Base-by-base conservation (phyloP, 2,113 vertebrate species). In the Eolophus roseicapilla region DNA sequence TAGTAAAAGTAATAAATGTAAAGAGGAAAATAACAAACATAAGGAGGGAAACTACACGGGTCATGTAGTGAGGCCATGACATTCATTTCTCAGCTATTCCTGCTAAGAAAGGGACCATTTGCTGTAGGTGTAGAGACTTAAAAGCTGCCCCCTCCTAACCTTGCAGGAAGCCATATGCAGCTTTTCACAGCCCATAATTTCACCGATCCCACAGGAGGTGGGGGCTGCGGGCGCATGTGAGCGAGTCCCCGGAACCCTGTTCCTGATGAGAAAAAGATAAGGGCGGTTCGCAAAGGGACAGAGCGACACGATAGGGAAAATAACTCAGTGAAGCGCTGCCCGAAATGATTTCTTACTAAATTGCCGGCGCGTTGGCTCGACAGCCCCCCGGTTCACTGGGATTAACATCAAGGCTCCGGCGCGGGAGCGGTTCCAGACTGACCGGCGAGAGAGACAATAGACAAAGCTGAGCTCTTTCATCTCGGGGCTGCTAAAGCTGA, bases 381-480 rank as follows among this genome's bases (percentile, higher is more conserved):
- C 84, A 52, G 85, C 29, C 59, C 71, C 77, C 47, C 28, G 7
- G 81, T 70, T 83, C 85, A 27, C 69, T 24, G 71, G 85, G 79
- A 62, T 89, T 86, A 74, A 43, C 90, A 71, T 39, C 93, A 62
- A 70, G 91, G 77, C 73, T 69, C 62, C 15, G 20, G 83, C 13
- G 17, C 29, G 18, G 86, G 78, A 94, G n/a, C 25, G 44, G 89
- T 8, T 83, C 92, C 92, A 73, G 90, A 59, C 55, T 37, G 83
- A 79, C 83, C n/a, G 13, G 67, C 5, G 16, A 46, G n/a, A 60
- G 78, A 62, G 73, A 95, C 90, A 90, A 89, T n/a, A 10, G 82
- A 92, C 94, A 96, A 70, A 93, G 82, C 65, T 8, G 57, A 39
- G 64, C 69, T 63, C 87, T 85, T 75, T 53, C 92, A 77, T 76